Conservation (phyloP, 2,888 invertebrate species). For the Eupithecia centaureata region DNA sequence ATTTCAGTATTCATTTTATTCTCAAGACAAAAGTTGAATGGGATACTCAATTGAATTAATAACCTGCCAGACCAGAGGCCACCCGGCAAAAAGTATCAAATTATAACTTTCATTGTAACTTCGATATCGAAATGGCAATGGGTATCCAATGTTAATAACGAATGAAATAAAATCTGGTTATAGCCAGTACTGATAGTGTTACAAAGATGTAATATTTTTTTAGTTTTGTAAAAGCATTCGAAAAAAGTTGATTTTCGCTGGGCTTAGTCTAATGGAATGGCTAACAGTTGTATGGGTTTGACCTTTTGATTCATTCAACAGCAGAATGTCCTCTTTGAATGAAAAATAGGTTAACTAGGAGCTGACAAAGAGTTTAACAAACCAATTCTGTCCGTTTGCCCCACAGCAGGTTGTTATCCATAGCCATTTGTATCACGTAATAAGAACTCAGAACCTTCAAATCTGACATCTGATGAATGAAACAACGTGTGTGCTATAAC, state of each 20-base stretch:
- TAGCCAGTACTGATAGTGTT: background rate
- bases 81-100: constrained; percentile 2
- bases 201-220: background rate
- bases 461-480: constrained; percentile 38
- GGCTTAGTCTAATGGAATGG: background rate
- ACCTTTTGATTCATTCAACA: background rate
- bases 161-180: background rate
- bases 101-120: background rate
- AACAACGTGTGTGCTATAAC: constrained; percentile 23
- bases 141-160: background rate
- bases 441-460: background rate
- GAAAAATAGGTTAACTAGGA: background rate
- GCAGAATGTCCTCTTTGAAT: background rate
- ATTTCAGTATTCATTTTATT: background rate
- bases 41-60: background rate
- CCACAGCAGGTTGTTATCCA: background rate
- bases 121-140: background rate
- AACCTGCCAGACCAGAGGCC: background rate
- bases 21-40: background rate
- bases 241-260: background rate
- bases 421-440: constrained; percentile 10
- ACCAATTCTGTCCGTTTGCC: background rate
- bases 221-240: background rate
- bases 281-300: background rate
- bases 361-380: background rate